Conservation (phyloP, 2,797 vertebrate genomes). For the Mycteria americana region DNA sequence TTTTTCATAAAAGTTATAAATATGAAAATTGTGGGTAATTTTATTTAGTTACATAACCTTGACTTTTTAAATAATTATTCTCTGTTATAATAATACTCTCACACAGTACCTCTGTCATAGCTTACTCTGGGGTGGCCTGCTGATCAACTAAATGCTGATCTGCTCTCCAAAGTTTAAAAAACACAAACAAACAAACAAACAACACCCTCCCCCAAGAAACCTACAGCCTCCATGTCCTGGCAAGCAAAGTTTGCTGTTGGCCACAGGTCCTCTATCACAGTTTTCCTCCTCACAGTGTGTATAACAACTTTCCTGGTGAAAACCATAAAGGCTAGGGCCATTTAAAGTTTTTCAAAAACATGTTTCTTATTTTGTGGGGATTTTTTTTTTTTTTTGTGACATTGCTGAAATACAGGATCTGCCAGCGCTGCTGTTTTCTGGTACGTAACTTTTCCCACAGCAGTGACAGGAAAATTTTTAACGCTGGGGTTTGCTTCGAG, state of each 20-base stretch:
- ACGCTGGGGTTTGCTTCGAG: accelerated
- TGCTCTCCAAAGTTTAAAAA: background rate
- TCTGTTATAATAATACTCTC: background rate
- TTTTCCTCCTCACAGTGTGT: background rate
- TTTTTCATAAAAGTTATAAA: background rate
- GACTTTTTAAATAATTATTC: background rate
- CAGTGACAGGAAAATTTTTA: background rate
- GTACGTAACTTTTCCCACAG: background rate
- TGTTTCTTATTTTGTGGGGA: background rate
- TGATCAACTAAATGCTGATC: background rate
- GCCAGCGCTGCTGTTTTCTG: background rate
- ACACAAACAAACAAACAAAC: background rate
- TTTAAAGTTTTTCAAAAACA: background rate
- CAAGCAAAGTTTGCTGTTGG: background rate
- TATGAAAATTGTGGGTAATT: background rate
- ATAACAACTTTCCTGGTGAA: background rate
- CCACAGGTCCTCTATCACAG: background rate
- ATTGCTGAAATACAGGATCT: background rate
- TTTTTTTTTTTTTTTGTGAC: background rate
- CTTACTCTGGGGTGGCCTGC: background rate
- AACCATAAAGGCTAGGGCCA: background rate
- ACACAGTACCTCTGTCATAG: background rate
- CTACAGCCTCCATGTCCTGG: background rate
- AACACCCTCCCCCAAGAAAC: background rate
- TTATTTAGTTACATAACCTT: background rate